Conservation (phyloP, 2,113 vertebrate species). For the Gymnocephalus cernua region DNA sequence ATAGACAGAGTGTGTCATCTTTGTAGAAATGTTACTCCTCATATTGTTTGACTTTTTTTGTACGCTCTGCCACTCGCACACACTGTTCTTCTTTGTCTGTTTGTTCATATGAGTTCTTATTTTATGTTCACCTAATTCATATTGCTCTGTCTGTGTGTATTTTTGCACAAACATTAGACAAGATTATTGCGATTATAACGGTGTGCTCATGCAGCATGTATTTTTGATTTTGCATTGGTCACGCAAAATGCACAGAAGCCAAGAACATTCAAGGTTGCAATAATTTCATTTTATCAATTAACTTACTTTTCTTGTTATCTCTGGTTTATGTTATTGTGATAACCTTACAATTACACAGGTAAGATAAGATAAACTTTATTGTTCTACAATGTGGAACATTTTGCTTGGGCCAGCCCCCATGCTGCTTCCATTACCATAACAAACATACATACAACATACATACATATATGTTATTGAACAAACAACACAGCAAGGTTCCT, state of each 20-base stretch:
- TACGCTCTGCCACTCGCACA: conserved; percentile 1
- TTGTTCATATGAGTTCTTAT: too few species aligned
- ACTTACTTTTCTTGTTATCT: background rate
- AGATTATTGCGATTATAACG: background rate
- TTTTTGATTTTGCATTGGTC: background rate
- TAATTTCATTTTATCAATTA: background rate
- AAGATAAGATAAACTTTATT: too few species aligned
- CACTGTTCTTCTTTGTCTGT: background rate
- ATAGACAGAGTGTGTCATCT: conserved; percentile 36
- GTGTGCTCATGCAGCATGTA: background rate
- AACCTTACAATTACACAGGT: background rate
- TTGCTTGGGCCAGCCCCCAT: too few species aligned
- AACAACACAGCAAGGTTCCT: too few species aligned
- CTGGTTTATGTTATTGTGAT: background rate
- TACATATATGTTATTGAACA: too few species aligned
- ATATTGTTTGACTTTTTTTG: conserved; percentile 20
- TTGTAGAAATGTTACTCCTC: conserved; percentile 13
- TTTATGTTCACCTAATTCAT: background rate
- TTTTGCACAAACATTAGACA: conserved; percentile 26
- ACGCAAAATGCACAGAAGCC: background rate
- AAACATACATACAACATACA: too few species aligned
- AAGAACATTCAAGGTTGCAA: background rate
- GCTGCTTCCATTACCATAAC: too few species aligned
- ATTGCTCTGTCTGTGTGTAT: background rate
- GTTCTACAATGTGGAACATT: too few species aligned